Conservation (phyloP, 2,797 vertebrate genomes). For the Acanthopagrus latus region DNA sequence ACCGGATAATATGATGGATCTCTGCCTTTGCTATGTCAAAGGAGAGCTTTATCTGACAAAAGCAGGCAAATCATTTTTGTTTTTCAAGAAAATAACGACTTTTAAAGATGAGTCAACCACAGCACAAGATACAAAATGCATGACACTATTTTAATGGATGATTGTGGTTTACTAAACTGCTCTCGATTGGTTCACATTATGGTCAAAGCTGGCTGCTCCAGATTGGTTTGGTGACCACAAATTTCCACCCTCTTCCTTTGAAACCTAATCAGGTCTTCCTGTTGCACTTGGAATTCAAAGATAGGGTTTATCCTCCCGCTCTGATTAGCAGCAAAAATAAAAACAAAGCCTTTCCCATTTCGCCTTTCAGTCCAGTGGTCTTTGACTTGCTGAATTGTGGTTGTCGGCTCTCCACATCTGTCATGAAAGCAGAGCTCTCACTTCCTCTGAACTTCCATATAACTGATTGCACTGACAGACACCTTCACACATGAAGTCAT, state of each 20-base stretch:
- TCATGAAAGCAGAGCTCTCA: constrained; percentile 13
- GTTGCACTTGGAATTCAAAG: constrained; percentile 79
- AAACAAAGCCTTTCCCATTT: constrained; percentile 63
- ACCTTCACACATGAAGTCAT: background rate
- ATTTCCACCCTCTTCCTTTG: constrained; percentile 74
- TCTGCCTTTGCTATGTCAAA: constrained; percentile 15
- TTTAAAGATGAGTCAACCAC: constrained; percentile 42
- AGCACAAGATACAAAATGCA: constrained; percentile 35
- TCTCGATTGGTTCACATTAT: constrained; percentile 57
- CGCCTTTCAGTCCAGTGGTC: constrained; percentile 19
- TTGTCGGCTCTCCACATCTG: constrained; percentile 31
- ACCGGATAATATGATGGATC: constrained; percentile 43
- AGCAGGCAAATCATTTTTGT: background rate
- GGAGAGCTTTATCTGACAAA: constrained; percentile 12
- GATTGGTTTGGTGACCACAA: constrained; percentile 64
- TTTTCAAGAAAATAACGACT: constrained; percentile 27
- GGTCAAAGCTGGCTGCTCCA: constrained; percentile 51
- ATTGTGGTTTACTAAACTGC: constrained; percentile 58
- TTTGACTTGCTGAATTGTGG: constrained; percentile 23
- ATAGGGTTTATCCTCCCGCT: constrained; percentile 51
- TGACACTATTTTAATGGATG: constrained; percentile 37
- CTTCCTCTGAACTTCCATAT: constrained; percentile 29
- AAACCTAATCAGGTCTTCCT: constrained; percentile 81
- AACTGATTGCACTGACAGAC: constrained; percentile 20
- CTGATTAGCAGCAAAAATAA: constrained; percentile 75